phyloP scores from a whole-genome alignment of 1,140 invertebrate genomes.

The Chelonus insularis region DNA sequence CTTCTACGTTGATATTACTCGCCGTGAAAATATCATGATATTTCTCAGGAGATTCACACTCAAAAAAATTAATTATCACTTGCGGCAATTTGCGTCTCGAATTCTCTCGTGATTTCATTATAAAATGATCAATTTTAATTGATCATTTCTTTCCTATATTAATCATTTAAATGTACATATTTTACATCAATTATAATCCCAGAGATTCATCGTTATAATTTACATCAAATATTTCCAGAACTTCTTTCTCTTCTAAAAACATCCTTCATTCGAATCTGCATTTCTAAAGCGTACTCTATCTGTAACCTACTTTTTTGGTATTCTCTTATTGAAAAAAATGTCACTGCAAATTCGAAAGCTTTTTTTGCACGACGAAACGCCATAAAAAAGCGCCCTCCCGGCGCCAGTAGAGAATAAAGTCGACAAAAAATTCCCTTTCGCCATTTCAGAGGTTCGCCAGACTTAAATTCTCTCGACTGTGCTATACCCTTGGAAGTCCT shows the following conservation, averaged over 20 bases:
- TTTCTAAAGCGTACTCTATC: no score
- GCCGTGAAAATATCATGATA: conserved; percentile 40
- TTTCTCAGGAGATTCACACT: conserved; percentile 38
- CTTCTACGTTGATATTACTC: conserved; percentile 40
- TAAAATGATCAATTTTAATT: conserved; percentile 31
- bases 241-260: no score
- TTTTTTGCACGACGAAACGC: conserved; percentile 24
- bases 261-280: no score
- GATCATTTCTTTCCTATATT: neutral
- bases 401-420: conserved; percentile 39
- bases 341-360: conserved; percentile 16
- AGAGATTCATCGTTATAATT: no score
- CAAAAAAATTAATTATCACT: conserved; percentile 37
- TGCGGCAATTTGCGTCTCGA: conserved; percentile 14
- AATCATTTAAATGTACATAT: conserved; percentile 15
- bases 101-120: conserved; percentile 31
- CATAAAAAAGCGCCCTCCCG: conserved; percentile 43
- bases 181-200: conserved; percentile 3
- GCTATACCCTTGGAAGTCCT: conserved; percentile 7
- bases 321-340: conserved; percentile 18
- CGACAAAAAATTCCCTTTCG: conserved; percentile 42
- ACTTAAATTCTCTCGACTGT: conserved; percentile 22
- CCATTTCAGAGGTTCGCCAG: conserved; percentile 32
- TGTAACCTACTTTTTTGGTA: neutral
- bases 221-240: no score